These are phyloP conservation scores for Neotragus moschatus DNA, from an alignment of 2,113 vertebrate genomes.

Conservation along the genomic window DNA sequence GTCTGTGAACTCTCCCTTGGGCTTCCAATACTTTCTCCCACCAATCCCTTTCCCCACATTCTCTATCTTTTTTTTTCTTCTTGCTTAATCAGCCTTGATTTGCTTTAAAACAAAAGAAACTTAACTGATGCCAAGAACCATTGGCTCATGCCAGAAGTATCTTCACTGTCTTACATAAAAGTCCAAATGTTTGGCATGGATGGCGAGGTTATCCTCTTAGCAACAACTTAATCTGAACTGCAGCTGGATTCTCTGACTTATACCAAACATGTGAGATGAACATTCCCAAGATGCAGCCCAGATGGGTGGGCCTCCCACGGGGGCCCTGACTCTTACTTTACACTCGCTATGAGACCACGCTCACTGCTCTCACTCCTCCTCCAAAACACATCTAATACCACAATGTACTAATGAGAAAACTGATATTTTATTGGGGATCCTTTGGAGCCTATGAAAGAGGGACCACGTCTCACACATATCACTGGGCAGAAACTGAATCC, in stretches of 20 bases:
- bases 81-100: not conserved
- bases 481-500: not conserved
- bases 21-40: not conserved
- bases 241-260: not conserved
- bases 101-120: constrained; percentile 35
- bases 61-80: not conserved
- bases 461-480: not conserved
- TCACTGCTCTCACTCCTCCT: not conserved
- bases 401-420: not conserved
- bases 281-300: not conserved
- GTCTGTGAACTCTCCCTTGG: not conserved
- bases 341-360: not conserved
- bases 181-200: not conserved
- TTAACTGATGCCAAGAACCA: not conserved
- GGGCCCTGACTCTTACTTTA: not conserved
- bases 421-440: not conserved
- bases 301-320: not conserved
- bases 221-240: not conserved
- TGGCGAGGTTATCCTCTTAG: not conserved
- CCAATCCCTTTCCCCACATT: not conserved
- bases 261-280: not conserved
- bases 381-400: not conserved
- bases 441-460: not conserved
- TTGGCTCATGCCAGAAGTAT: not conserved
- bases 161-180: not conserved